phyloP scores from a whole-genome alignment of 2,888 invertebrate genomes.

The Kryphioiulus occultus region DNA sequence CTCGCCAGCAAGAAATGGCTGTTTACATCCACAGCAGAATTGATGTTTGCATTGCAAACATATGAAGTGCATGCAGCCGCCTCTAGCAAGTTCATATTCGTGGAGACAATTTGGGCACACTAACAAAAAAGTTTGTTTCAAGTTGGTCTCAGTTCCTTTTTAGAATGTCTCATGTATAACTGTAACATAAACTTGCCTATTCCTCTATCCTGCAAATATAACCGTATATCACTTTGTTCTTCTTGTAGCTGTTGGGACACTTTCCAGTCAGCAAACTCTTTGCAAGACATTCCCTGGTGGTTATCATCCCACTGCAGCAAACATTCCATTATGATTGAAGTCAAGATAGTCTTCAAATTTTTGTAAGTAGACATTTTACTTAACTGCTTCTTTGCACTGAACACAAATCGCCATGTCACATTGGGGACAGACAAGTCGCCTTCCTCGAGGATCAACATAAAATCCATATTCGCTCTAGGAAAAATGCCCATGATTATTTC shows the following conservation, averaged over 20 bases:
- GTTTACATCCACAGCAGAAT: slow-evolving; percentile 39
- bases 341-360: neutral
- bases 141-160: too few relatives aligned
- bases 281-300: neutral
- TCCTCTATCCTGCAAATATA: neutral
- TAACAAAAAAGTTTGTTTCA: neutral
- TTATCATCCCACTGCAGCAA: neutral
- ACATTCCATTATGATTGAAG: neutral
- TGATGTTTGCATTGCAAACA: slow-evolving; percentile 36
- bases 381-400: neutral
- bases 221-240: neutral
- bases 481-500: neutral
- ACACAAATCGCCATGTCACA: neutral
- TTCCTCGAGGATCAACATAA: neutral
- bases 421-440: neutral
- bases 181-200: neutral
- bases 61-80: slow-evolving; percentile 39
- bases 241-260: neutral
- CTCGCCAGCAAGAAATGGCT: neutral
- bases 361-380: neutral
- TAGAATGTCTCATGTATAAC: too few relatives aligned
- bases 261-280: neutral
- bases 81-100: slow-evolving; percentile 28
- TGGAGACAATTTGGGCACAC: neutral
- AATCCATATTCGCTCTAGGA: neutral